Evolutionary conservation across 1,140 invertebrate species (phyloP), one percentile per base, ranked within the genome.

Genomic region (Tenebrio molitor): DNA sequence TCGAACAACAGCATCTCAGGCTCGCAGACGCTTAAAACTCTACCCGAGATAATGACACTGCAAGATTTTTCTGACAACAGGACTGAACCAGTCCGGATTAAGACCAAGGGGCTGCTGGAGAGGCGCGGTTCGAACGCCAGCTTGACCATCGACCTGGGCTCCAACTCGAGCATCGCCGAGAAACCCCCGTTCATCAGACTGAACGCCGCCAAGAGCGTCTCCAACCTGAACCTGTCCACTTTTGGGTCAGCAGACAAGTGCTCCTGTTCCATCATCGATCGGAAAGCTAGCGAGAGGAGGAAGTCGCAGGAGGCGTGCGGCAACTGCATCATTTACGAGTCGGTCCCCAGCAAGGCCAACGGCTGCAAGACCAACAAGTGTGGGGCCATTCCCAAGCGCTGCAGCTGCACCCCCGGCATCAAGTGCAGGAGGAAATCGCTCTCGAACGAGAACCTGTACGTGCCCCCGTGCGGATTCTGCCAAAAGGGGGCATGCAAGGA

Each of bases 51-150:
- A 2, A 87, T 89, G 42, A 88, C 89, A 0, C 84, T 89, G 15
- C 88, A 89, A 71, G 89, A 90, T 80, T 90, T 90, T 74, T 85
- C 81, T 14, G 83, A 83, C 63, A 73, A 79, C 62, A 77, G 81
- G 12, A 81, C 79, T n/a, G 76, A 93, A 91, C 81, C 82, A 0
- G 79, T 78, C 62, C 81, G 76, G 76, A 80, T 83, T 19, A 82
- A 78, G 77, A 80, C 80, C 23, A 93, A 93, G 75, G 90, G 91
- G 36, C 80, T 93, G 1, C 81, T 93, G 6, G 91, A 95, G 83
- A 86, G 93, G 10, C 86, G 93, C 41, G 94, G 94, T 65, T 96
- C 94, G 6, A 96, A 93, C 81, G 94, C 94, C 2, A 95, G 92
- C 58, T 85, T 97, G 0, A 96, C 94, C 10, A 83, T 83, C n/a